Percentiles rank a stretch among this genome's conserved stretches.
phyloP scores from a whole-genome alignment of 1,140 invertebrate genomes.

The Bombyx mori region ASM3026992v2 NC_085110.1:16245001-16245500 shows the following conservation, averaged over 20 bases:
- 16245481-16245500: too few relatives aligned
- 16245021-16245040: background rate
- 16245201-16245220: background rate
- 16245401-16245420: conserved; percentile 40
- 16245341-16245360: conserved; percentile 35
- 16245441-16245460: conserved; percentile 17
- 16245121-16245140: background rate
- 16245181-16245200: conserved; percentile 19
- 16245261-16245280: conserved; percentile 46
- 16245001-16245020: conserved; percentile 34
- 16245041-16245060: too few relatives aligned
- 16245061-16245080: too few relatives aligned
- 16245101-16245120: background rate
- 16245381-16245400: conserved; percentile 41
- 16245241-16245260: conserved; percentile 46
- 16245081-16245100: too few relatives aligned
- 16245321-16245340: conserved; percentile 29
- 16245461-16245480: too few relatives aligned
- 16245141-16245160: background rate
- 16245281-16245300: conserved; percentile 28
- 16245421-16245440: conserved; percentile 38
- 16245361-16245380: conserved; percentile 45
- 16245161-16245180: conserved; percentile 1
- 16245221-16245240: conserved; percentile 33
- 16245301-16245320: conserved; percentile 32